A percentile compares a stretch with the other conserved stretches of the same genome.
phyloP scores from a whole-genome alignment of 2,888 invertebrate genomes.

The Apamea crenata region DNA sequence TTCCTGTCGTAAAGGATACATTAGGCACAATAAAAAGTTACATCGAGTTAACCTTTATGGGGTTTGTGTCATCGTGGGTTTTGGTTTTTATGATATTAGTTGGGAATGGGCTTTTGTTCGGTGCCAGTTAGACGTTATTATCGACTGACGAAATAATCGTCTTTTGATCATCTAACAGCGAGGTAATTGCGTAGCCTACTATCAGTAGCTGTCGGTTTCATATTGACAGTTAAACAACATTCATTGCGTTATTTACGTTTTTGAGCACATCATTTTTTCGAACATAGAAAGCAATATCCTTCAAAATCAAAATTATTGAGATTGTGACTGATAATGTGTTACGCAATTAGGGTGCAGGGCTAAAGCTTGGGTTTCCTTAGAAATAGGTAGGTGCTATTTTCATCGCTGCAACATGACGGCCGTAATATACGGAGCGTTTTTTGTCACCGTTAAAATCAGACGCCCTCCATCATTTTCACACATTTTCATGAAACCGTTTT shows the following conservation, averaged over 20 bases:
- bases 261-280: neutral
- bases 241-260: neutral
- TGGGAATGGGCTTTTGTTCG: conserved; percentile 27
- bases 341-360: neutral
- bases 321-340: neutral
- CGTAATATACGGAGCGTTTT: neutral
- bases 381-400: neutral
- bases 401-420: neutral
- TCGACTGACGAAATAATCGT: conserved; percentile 8
- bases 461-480: neutral
- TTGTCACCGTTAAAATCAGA: neutral
- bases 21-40: conserved; percentile 59
- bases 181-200: neutral
- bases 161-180: neutral
- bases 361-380: neutral
- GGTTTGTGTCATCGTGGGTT: conserved; percentile 53
- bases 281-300: neutral
- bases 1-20: conserved; percentile 64
- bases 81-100: conserved; percentile 37
- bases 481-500: neutral
- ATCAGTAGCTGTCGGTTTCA: neutral
- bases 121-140: conserved; percentile 11
- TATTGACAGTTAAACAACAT: neutral
- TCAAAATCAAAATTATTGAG: neutral
- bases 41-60: conserved; percentile 61